A percentile compares a stretch with the other conserved stretches of the same genome.
Evolutionary conservation across 2,797 vertebrate species (phyloP).

Genomic region (Cyprinella venusta): DNA sequence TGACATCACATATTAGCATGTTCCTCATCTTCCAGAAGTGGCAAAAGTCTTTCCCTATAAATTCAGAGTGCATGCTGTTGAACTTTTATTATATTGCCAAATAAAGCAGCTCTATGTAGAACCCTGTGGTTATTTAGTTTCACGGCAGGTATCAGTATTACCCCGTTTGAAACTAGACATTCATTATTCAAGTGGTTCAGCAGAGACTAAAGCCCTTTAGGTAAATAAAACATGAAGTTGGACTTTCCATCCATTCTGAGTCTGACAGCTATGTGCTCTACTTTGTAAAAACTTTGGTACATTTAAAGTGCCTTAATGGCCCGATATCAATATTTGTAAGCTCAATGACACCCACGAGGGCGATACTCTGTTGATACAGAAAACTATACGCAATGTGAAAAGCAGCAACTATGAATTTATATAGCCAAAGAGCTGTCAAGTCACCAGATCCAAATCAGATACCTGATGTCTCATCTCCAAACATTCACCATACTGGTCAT

Average conservation of each 20-base stretch:
- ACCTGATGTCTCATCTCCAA: neutral
- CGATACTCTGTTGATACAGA: neutral
- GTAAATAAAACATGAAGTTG: slow-evolving; percentile 72
- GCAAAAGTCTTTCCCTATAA: neutral
- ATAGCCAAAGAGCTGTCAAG: neutral
- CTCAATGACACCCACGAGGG: neutral
- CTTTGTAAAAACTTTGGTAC: slow-evolving; percentile 21
- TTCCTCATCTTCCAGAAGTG: neutral
- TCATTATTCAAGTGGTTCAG: slow-evolving; percentile 73
- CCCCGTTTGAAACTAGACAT: slow-evolving; percentile 60
- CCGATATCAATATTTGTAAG: slow-evolving; percentile 4
- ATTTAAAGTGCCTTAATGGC: neutral
- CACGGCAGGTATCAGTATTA: slow-evolving; percentile 71
- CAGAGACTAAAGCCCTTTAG: slow-evolving; percentile 53
- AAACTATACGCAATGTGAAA: neutral
- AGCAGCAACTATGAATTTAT: neutral
- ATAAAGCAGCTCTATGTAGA: neutral
- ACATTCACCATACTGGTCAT: neutral
- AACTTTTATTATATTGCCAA: neutral
- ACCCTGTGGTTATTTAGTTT: slow-evolving; percentile 62
- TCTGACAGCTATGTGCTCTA: slow-evolving; percentile 39
- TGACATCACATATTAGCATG: neutral
- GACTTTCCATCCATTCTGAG: slow-evolving; percentile 55
- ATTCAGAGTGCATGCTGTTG: neutral
- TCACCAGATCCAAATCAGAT: neutral